Conservation (phyloP, 2,888 invertebrate genomes). For the Aphodius granarius region DNA sequence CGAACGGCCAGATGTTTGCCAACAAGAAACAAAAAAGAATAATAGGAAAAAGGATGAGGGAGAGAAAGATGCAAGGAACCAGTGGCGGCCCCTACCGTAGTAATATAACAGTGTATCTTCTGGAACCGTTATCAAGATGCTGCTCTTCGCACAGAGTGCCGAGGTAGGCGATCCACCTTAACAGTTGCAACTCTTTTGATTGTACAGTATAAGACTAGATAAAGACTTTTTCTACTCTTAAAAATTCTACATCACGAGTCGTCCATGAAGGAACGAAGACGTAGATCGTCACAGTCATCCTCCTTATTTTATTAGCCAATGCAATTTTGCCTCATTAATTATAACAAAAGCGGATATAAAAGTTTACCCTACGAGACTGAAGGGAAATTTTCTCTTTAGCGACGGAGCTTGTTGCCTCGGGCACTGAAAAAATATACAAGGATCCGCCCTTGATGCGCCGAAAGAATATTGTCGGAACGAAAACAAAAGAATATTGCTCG, state of each 20-base stretch:
- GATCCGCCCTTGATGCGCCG: not conserved
- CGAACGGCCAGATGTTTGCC: slow-evolving; percentile 16
- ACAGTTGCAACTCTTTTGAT: too few species aligned
- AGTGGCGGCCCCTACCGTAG: too few species aligned
- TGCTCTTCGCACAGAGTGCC: too few species aligned
- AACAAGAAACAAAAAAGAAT: slow-evolving; percentile 1
- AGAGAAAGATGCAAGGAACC: not conserved
- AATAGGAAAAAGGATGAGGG: not conserved
- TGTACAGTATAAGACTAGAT: too few species aligned
- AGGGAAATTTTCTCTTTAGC: not conserved
- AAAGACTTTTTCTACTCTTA: not conserved
- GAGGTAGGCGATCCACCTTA: too few species aligned
- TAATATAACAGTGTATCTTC: too few species aligned
- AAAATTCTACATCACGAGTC: too few species aligned
- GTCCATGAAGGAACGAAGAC: not conserved
- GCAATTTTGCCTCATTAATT: slow-evolving; percentile 38
- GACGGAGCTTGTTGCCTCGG: not conserved
- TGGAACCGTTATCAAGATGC: too few species aligned
- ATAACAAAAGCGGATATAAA: slow-evolving; percentile 33
- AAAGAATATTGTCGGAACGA: not conserved
- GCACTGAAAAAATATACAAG: not conserved
- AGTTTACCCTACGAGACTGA: slow-evolving; percentile 15
- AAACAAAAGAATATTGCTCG: not conserved
- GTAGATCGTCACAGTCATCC: not conserved
- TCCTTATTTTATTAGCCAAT: slow-evolving; percentile 27